A percentile compares a stretch with the other conserved stretches of the same genome.
These are phyloP conservation scores for Lates japonicus DNA, from an alignment of 2,797 vertebrate genomes.

Conservation along the genomic window DNA sequence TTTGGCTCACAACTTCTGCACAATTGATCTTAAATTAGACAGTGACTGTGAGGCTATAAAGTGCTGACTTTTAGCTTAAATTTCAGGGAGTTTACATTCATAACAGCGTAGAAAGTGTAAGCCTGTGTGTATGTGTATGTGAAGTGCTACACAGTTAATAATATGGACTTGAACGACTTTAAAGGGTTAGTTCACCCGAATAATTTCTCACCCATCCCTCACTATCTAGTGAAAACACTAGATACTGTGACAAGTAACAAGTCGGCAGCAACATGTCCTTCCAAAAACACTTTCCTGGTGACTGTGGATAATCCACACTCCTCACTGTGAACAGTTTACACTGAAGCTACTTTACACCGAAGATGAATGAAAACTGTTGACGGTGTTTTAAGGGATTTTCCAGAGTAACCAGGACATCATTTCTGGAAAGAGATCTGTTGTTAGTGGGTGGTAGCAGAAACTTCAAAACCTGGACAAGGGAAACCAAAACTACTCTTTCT, in stretches of 20 bases:
- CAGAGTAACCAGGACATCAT: background rate
- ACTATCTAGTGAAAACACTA: background rate
- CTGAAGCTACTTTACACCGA: background rate
- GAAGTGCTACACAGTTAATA: no score
- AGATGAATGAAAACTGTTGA: conserved; percentile 18
- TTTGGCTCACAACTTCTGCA: background rate
- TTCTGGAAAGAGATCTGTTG: background rate
- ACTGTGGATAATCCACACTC: background rate
- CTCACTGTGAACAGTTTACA: background rate
- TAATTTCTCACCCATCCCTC: background rate
- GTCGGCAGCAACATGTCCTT: background rate
- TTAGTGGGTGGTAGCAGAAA: background rate
- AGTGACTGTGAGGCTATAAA: background rate
- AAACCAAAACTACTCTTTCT: background rate
- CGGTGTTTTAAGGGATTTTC: background rate
- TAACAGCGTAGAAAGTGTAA: background rate
- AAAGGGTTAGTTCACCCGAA: background rate
- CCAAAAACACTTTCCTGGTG: background rate
- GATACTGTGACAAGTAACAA: background rate
- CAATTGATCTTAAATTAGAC: background rate
- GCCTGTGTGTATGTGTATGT: background rate
- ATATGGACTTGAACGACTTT: background rate
- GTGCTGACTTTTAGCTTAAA: conserved; percentile 3
- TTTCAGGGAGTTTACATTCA: conserved; percentile 6
- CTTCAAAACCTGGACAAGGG: background rate